These are phyloP conservation scores for Cataglyphis livida DNA, from an alignment of 2,888 invertebrate genomes.

Conservation along the genomic window DNA sequence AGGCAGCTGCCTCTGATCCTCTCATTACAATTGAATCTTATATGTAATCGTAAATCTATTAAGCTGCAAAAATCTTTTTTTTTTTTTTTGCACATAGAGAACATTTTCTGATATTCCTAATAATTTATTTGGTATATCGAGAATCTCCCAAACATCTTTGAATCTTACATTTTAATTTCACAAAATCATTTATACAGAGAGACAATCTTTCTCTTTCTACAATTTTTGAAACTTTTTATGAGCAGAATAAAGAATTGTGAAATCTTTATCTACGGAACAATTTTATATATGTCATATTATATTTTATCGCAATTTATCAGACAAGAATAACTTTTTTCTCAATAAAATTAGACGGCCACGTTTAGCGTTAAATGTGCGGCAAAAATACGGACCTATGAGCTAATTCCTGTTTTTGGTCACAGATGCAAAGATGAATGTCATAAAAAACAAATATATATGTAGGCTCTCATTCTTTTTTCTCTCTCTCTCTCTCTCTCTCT, in stretches of 20 bases:
- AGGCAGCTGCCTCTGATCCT: not conserved
- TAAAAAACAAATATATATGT: conserved; percentile 77
- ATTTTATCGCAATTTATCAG: not conserved
- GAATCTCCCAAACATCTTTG: not conserved
- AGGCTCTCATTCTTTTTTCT: conserved; percentile 58
- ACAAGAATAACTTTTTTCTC: not conserved
- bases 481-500: not conserved
- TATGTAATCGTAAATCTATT: not conserved
- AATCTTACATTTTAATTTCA: not conserved
- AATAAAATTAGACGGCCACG: not conserved
- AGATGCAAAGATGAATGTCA: conserved; percentile 70
- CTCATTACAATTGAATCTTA: not conserved
- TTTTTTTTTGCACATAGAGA: not conserved
- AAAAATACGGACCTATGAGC: conserved; percentile 52
- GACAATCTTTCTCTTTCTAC: not conserved
- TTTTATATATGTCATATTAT: not conserved
- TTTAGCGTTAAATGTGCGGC: conserved; percentile 13
- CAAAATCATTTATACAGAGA: not conserved
- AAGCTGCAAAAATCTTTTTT: not conserved
- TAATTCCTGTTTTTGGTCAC: conserved; percentile 69
- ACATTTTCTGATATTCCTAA: not conserved
- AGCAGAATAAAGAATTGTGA: not conserved
- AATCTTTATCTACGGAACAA: conserved; percentile 6
- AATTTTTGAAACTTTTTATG: not conserved
- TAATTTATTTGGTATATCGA: not conserved